Evolutionary conservation across 2,888 invertebrate genomes (phyloP).

Genomic region (Fragum sueziense): DNA sequence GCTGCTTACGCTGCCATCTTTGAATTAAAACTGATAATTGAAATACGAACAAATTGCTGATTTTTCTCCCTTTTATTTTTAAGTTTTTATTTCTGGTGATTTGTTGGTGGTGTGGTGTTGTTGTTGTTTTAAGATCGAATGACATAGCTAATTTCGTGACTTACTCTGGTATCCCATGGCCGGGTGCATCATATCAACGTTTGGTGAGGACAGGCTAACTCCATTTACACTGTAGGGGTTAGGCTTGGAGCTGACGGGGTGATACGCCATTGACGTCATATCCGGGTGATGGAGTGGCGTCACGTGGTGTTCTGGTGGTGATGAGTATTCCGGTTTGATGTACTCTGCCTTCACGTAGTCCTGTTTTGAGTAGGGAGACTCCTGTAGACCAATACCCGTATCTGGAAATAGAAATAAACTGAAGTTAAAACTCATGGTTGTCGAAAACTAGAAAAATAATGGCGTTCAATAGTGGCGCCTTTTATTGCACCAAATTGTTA

Average conservation of each 20-base stretch:
- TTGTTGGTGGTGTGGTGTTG: too few species aligned
- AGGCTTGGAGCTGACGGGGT: slow-evolving; percentile 65
- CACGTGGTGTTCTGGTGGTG: slow-evolving; percentile 58
- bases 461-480: too few species aligned
- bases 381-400: slow-evolving; percentile 54
- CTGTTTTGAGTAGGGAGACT: slow-evolving; percentile 48
- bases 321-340: slow-evolving; percentile 55
- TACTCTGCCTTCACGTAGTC: slow-evolving; percentile 55
- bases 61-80: too few species aligned
- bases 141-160: slow-evolving; percentile 30
- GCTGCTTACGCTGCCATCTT: too few species aligned
- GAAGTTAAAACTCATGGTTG: too few species aligned
- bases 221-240: slow-evolving; percentile 80
- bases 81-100: too few species aligned
- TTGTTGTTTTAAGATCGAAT: too few species aligned
- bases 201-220: slow-evolving; percentile 83
- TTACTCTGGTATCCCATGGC: slow-evolving; percentile 86
- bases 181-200: slow-evolving; percentile 87
- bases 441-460: too few species aligned
- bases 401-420: slow-evolving; percentile 33
- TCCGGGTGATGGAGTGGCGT: slow-evolving; percentile 50
- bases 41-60: too few species aligned
- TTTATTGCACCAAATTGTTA: too few species aligned
- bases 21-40: too few species aligned
- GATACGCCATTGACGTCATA: slow-evolving; percentile 73